These are phyloP conservation scores for Oscheius sp. DNA, from an alignment of 2,888 invertebrate species.

Conservation along the genomic window DNA sequence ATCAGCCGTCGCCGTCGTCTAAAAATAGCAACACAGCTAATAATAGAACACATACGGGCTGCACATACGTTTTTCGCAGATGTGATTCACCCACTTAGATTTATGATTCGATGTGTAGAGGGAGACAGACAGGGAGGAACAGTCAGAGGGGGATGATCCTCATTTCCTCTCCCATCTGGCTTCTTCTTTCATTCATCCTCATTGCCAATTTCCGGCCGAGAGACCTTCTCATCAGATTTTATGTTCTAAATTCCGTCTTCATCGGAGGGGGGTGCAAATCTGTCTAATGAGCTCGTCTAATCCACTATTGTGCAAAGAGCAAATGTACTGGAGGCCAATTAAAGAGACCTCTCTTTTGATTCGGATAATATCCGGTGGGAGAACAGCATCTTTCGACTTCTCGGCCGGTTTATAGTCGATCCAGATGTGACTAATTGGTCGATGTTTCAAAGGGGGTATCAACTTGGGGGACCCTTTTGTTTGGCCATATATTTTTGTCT, in stretches of 20 bases:
- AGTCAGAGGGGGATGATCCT: background rate
- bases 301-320: background rate
- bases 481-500: background rate
- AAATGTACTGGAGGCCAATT: background rate
- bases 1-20: constrained; percentile 2
- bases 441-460: no score
- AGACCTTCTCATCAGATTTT: background rate
- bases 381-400: background rate
- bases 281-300: background rate
- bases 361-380: background rate
- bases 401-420: constrained; percentile 11
- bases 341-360: background rate
- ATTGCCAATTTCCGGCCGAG: background rate
- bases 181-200: background rate
- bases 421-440: constrained; percentile 20
- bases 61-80: constrained; percentile 14
- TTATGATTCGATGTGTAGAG: constrained; percentile 10
- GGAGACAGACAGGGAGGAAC: background rate
- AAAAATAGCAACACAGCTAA: constrained; percentile 23
- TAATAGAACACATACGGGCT: constrained; percentile 7
- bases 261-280: constrained; percentile 5
- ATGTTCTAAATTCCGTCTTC: background rate
- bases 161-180: background rate
- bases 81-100: constrained; percentile 29
- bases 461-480: no score